phyloP scores from a whole-genome alignment of 2,113 vertebrate species.

The Micronisus gabar region DNA sequence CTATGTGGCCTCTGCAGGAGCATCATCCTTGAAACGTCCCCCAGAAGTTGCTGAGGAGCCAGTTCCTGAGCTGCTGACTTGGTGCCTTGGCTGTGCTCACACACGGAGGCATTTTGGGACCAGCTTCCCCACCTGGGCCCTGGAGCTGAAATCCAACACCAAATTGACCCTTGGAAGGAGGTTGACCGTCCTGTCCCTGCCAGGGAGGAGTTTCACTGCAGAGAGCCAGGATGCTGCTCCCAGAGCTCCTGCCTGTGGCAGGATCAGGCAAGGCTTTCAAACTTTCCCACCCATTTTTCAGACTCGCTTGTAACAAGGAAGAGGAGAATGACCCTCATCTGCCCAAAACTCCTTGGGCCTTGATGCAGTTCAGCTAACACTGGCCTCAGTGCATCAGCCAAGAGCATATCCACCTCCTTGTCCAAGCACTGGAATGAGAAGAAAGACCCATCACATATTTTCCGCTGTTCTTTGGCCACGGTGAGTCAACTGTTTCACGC shows the following conservation, averaged over 20 bases:
- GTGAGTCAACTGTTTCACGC: fast-evolving
- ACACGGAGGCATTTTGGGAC: background rate
- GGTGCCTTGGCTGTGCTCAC: fast-evolving
- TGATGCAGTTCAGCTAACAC: background rate
- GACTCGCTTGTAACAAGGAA: background rate
- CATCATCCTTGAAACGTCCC: background rate
- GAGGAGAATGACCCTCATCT: background rate
- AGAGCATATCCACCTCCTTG: background rate
- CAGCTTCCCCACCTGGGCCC: constrained; percentile 47
- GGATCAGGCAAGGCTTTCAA: background rate
- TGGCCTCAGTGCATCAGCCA: background rate
- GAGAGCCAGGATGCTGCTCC: background rate
- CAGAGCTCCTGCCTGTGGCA: fast-evolving
- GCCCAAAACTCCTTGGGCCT: background rate
- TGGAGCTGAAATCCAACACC: constrained; percentile 44
- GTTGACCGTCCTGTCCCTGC: background rate
- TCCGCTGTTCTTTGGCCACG: background rate
- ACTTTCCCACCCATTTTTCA: background rate
- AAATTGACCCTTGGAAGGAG: background rate
- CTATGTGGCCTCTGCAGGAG: background rate
- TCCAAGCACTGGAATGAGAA: background rate
- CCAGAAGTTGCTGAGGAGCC: constrained; percentile 48
- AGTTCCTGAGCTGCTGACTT: constrained; percentile 32
- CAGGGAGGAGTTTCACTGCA: fast-evolving
- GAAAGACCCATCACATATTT: background rate